Evolutionary conservation across 2,797 vertebrate genomes (phyloP).

Genomic region (Hapalemur alaotrensis): DNA sequence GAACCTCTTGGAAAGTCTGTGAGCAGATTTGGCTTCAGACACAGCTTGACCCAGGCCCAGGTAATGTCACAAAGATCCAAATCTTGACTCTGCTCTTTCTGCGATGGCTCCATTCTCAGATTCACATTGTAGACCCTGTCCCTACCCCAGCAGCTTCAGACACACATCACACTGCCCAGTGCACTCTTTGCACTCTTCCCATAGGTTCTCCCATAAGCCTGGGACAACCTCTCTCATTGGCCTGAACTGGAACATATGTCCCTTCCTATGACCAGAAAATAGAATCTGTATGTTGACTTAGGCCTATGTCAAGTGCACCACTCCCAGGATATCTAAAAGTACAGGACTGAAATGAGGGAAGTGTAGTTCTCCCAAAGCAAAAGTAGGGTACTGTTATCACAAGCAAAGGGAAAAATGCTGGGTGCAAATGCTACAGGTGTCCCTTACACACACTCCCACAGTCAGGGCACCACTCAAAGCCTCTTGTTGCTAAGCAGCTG

Average conservation of each 20-base stretch:
- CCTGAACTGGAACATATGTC: background rate
- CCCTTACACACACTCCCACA: background rate
- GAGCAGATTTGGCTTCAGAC: background rate
- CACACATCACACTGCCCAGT: background rate
- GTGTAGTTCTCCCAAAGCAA: background rate
- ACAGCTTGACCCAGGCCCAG: background rate
- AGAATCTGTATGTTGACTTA: background rate
- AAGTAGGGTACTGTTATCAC: background rate
- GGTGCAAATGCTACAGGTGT: background rate
- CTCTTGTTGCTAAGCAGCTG: constrained; percentile 5
- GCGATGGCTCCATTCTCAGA: background rate
- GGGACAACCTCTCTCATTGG: background rate
- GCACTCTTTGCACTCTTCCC: background rate
- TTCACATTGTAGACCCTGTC: background rate
- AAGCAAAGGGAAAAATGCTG: background rate
- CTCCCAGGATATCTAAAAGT: background rate
- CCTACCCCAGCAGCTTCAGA: background rate
- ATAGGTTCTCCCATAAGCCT: background rate
- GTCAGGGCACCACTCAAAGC: background rate
- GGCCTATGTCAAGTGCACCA: background rate
- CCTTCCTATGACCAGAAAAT: background rate
- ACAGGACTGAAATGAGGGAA: background rate
- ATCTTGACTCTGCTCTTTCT: background rate
- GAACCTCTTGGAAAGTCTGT: background rate
- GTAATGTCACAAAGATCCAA: background rate